phyloP scores from a whole-genome alignment of 2,888 invertebrate species.

The Unio pictorum region DNA sequence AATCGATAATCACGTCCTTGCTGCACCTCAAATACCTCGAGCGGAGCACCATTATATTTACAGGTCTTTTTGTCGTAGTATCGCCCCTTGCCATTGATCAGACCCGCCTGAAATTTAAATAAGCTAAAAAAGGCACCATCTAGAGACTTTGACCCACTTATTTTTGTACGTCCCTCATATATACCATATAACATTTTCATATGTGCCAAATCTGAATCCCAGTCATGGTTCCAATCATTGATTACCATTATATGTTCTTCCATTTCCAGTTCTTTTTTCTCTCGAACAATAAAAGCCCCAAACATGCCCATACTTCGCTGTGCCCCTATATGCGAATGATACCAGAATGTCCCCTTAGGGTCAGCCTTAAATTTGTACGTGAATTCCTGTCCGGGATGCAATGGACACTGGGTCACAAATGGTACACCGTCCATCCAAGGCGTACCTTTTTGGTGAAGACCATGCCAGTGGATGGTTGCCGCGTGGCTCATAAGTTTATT shows the following conservation, averaged over 20 bases:
- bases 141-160: slow-evolving; percentile 17
- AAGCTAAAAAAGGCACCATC: slow-evolving; percentile 36
- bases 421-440: too few relatives aligned
- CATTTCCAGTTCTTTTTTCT: too few relatives aligned
- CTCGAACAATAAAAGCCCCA: too few relatives aligned
- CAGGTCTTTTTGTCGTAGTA: slow-evolving; percentile 22
- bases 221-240: too few relatives aligned
- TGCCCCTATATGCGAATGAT: too few relatives aligned
- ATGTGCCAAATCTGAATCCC: slow-evolving; percentile 34
- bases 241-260: too few relatives aligned
- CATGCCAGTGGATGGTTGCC: too few relatives aligned
- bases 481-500: too few relatives aligned
- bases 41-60: slow-evolving; percentile 35
- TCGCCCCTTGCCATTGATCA: slow-evolving; percentile 56
- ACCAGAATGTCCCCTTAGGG: too few relatives aligned
- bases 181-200: slow-evolving; percentile 40
- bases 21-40: slow-evolving; percentile 35
- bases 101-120: slow-evolving; percentile 18
- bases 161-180: slow-evolving; percentile 26
- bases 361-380: not conserved
- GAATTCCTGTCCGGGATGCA: slow-evolving; percentile 9
- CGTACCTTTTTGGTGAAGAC: too few relatives aligned
- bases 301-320: too few relatives aligned
- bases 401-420: slow-evolving; percentile 13
- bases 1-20: too few relatives aligned